A percentile compares a stretch with the other conserved stretches of the same genome.
These are phyloP conservation scores for Argyra leucocephala DNA, from an alignment of 2,888 invertebrate species.

Conservation along the genomic window DNA sequence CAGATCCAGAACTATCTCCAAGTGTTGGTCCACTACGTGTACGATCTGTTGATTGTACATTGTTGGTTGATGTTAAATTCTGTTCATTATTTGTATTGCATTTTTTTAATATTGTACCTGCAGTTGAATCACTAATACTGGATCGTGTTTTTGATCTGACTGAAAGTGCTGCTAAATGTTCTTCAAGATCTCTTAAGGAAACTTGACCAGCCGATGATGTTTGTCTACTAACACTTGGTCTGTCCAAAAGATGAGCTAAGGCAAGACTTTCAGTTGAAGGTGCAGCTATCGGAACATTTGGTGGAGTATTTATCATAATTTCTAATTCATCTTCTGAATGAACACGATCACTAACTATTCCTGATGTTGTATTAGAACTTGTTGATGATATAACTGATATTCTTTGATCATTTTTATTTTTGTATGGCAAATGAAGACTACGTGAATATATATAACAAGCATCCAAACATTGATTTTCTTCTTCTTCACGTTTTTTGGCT, in stretches of 20 bases:
- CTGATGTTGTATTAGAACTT: constrained; percentile 94
- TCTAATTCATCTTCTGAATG: constrained; percentile 91
- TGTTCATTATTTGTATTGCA: constrained; percentile 23
- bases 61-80: constrained; percentile 25
- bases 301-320: constrained; percentile 73
- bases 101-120: constrained; percentile 17
- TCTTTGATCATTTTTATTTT: constrained; percentile 66
- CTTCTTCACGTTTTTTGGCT: constrained; percentile 72
- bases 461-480: constrained; percentile 59
- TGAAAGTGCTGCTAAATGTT: constrained; percentile 43
- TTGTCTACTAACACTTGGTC: constrained; percentile 48
- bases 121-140: constrained; percentile 29
- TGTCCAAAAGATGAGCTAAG: constrained; percentile 62
- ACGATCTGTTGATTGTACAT: constrained; percentile 26
- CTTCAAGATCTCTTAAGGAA: constrained; percentile 42
- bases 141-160: constrained; percentile 31
- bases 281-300: constrained; percentile 60
- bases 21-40: constrained; percentile 15
- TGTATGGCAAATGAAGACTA: constrained; percentile 53
- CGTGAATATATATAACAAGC: constrained; percentile 66
- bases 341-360: constrained; percentile 90
- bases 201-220: constrained; percentile 47
- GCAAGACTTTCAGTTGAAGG: constrained; percentile 78
- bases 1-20: constrained; percentile 27
- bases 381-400: constrained; percentile 86